Evolutionary conservation across 2,888 invertebrate genomes (phyloP).

Genomic region (Zelleria hepariella): DNA sequence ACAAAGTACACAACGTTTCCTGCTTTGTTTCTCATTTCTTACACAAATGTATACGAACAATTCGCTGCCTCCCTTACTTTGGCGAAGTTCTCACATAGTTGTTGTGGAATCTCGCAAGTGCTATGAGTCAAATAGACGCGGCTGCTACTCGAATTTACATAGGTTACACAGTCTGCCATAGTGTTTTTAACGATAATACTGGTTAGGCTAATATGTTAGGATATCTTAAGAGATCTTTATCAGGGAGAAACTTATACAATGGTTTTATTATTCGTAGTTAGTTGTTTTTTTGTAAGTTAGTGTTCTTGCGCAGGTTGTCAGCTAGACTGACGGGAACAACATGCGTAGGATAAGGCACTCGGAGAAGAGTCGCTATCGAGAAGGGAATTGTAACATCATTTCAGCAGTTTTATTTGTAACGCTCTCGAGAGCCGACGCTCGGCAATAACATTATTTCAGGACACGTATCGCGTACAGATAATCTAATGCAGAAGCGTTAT

Average conservation of each 20-base stretch:
- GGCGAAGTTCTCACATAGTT: slow-evolving; percentile 54
- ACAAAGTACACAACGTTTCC: slow-evolving; percentile 41
- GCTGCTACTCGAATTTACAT: slow-evolving; percentile 51
- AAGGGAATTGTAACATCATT: slow-evolving; percentile 25
- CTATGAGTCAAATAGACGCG: slow-evolving; percentile 43
- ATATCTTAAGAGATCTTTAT: not conserved
- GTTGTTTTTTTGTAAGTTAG: not conserved
- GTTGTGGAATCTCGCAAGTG: slow-evolving; percentile 50
- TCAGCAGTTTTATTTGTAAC: slow-evolving; percentile 42
- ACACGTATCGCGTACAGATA: slow-evolving; percentile 61
- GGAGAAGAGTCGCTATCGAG: not conserved
- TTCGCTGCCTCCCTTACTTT: slow-evolving; percentile 44
- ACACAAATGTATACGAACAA: slow-evolving; percentile 61
- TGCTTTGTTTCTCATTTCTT: slow-evolving; percentile 51
- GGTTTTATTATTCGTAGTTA: not conserved
- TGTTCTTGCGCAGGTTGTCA: not conserved
- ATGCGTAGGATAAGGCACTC: not conserved
- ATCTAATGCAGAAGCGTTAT: slow-evolving; percentile 61
- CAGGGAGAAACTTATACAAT: not conserved
- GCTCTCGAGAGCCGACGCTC: slow-evolving; percentile 29
- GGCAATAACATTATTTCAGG: slow-evolving; percentile 61
- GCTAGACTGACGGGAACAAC: not conserved
- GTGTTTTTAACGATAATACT: not conserved
- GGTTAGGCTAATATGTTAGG: not conserved
- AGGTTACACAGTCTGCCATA: slow-evolving; percentile 36